Evolutionary conservation across 2,113 vertebrate genomes (phyloP).

Genomic region (Mormyrus lacerda): DNA sequence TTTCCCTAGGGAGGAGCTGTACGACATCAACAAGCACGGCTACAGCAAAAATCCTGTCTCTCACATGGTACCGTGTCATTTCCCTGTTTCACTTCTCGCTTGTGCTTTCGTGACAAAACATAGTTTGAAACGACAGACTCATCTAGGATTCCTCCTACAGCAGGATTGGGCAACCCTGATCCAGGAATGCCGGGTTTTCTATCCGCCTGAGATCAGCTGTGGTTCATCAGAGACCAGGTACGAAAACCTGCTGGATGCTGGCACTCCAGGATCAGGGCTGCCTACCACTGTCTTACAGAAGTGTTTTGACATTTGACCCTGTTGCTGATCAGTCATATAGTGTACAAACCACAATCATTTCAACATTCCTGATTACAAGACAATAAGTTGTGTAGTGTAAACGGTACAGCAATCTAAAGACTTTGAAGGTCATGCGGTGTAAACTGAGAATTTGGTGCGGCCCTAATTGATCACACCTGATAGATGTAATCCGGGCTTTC

Average conservation of each 20-base stretch:
- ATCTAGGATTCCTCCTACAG: not conserved
- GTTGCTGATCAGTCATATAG: no score
- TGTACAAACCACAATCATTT: not conserved
- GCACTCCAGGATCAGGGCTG: no score
- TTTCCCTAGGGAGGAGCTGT: not conserved
- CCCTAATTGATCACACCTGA: no score
- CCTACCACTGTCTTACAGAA: no score
- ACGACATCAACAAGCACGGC: not conserved
- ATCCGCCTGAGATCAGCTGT: no score
- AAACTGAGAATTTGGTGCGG: not conserved
- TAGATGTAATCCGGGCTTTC: not conserved
- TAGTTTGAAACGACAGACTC: not conserved
- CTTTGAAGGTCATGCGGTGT: not conserved
- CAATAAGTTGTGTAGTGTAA: not conserved
- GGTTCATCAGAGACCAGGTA: no score
- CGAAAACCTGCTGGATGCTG: no score
- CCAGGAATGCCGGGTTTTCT: no score
- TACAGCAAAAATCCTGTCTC: no score
- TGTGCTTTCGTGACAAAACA: not conserved
- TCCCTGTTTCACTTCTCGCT: not conserved
- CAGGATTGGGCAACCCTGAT: not conserved
- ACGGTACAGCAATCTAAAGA: not conserved
- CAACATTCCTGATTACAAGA: not conserved
- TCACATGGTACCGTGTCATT: not conserved
- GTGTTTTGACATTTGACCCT: no score